Evolutionary conservation across 1,140 invertebrate genomes (phyloP), one percentile per base, ranked within the genome.

Genomic region (Brachionus rubens): DNA sequence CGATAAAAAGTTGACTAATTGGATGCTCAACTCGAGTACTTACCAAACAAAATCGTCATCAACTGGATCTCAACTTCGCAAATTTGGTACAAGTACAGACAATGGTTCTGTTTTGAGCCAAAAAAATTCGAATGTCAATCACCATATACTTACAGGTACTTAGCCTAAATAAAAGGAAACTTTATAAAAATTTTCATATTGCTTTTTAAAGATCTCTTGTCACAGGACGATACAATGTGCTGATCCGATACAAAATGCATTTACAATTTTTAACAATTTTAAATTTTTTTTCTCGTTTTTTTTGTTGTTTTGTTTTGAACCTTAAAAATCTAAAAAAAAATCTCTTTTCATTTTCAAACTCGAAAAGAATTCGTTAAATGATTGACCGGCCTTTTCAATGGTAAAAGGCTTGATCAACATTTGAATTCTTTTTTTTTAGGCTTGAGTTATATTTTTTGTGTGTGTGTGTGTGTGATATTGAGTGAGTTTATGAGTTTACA

Each of bases 171-270:
- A 40, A 40, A 40, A 6, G 4, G 4, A 40, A 40, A 6, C 4
- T 40, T 40, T 40, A 6, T 6, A 6, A 6, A 40, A 4, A 40
- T 40, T 40, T 40, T 6, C 9, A 65, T 65, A 30, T 4, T 43
- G 24, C 30, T 65, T 24, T 62, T 62, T 1, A 10, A 48, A 48
- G 68, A 72, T 72, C 50, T 72, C 10, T 72, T 72, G 16, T 14
- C 24, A 4, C 68, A 72, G 12, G 50, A 72, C 41, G 68, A 72
- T 41, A 72, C 68, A 9, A 72, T 72, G 68, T 72, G 68, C 46
- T 72, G 16, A 65, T 24, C 6, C 21, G 1, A 36, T 12, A 62
- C 40, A 24, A 43, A 21, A 65, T n/a, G 36, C 59, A 65, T 65
- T 65, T 14, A 65, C 19, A 50, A 16, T n/a, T 21, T 14, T 19